phyloP scores from a whole-genome alignment of 2,797 vertebrate species.

The Lepilemur septentrionalis region DNA sequence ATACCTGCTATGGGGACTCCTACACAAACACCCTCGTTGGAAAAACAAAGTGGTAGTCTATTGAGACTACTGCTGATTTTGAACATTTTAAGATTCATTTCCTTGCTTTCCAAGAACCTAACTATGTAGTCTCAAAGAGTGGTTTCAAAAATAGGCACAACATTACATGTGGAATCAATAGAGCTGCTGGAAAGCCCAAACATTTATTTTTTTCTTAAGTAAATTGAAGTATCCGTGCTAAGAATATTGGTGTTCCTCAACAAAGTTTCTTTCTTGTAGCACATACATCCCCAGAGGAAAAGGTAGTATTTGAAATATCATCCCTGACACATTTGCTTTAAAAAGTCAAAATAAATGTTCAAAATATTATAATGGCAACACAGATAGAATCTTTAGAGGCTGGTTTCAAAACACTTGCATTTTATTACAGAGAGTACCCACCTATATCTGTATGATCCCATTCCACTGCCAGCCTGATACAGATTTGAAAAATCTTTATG shows the following conservation, averaged over 20 bases:
- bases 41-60: not conserved
- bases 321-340: not conserved
- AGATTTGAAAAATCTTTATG: not conserved
- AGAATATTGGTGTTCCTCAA: not conserved
- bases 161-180: not conserved
- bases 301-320: not conserved
- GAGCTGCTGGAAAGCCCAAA: not conserved
- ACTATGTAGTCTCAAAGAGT: not conserved
- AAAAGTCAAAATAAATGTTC: not conserved
- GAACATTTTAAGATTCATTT: not conserved
- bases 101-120: not conserved
- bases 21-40: not conserved
- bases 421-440: not conserved
- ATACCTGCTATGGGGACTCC: not conserved
- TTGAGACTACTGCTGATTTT: not conserved
- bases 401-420: not conserved
- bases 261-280: not conserved
- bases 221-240: not conserved
- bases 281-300: not conserved
- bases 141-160: not conserved
- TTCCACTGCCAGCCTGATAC: not conserved
- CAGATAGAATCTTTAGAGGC: not conserved
- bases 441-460: not conserved
- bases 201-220: not conserved
- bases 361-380: not conserved